These are phyloP conservation scores for Tragopan temminckii DNA, from an alignment of 2,797 vertebrate species.

Conservation along the genomic window DNA sequence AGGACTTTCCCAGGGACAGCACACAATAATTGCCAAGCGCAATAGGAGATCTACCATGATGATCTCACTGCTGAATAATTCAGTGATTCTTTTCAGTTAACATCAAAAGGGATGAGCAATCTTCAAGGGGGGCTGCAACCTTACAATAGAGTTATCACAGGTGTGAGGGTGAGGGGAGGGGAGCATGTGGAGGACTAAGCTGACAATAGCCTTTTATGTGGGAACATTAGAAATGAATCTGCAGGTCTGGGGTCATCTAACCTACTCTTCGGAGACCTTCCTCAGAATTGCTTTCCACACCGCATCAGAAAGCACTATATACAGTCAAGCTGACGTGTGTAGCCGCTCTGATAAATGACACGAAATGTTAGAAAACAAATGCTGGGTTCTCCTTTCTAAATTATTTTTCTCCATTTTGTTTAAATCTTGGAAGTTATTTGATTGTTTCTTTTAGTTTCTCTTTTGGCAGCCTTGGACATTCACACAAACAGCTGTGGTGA, in stretches of 20 bases:
- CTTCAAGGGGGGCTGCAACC: constrained; percentile 33
- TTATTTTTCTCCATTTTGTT: constrained; percentile 64
- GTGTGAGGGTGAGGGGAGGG: neutral
- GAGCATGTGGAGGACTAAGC: neutral
- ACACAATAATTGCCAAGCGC: constrained; percentile 9
- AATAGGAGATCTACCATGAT: neutral
- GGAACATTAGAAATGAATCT: constrained; percentile 25
- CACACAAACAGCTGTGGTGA: constrained; percentile 57
- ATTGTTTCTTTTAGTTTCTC: constrained; percentile 64
- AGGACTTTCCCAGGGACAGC: constrained; percentile 63
- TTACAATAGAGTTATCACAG: constrained; percentile 70
- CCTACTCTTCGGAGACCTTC: neutral
- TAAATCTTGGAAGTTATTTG: constrained; percentile 55
- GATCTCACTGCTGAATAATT: constrained; percentile 75
- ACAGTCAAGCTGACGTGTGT: neutral
- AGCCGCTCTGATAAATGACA: neutral
- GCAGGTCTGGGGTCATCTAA: constrained; percentile 32
- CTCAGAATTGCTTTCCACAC: neutral
- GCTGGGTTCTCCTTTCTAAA: constrained; percentile 30
- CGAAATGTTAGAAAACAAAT: constrained; percentile 39
- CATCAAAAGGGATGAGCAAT: constrained; percentile 54
- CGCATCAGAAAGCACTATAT: neutral
- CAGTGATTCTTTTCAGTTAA: constrained; percentile 59
- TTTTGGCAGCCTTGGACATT: constrained; percentile 20
- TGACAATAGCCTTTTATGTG: constrained; percentile 44